Conservation (phyloP, 2,888 invertebrate species). For the Ceriagrion tenellum region DNA sequence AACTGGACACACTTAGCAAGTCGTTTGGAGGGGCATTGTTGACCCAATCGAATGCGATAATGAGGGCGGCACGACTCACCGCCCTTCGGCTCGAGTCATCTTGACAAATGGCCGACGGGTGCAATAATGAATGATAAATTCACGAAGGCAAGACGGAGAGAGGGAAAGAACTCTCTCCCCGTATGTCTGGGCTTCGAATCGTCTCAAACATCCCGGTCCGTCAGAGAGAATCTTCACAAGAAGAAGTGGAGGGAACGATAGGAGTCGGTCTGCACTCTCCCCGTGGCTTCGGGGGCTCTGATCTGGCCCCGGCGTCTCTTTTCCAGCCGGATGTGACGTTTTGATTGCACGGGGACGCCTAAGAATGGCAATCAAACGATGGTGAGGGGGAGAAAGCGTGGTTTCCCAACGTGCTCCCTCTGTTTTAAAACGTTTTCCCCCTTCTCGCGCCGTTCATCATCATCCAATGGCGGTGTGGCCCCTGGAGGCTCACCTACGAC, state of each 20-base stretch:
- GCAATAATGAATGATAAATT: background rate
- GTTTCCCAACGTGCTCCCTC: constrained; percentile 1
- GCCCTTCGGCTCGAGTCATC: background rate
- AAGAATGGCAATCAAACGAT: background rate
- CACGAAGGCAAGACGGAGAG: background rate
- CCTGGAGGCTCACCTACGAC: too few species aligned
- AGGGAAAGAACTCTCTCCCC: background rate
- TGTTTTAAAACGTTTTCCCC: background rate
- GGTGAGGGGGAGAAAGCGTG: background rate
- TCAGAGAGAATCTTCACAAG: background rate
- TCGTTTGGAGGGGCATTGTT: background rate
- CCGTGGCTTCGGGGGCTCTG: too few species aligned
- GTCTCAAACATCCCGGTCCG: background rate
- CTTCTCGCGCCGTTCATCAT: background rate
- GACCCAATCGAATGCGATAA: background rate
- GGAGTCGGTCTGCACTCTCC: too few species aligned
- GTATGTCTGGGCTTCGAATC: background rate
- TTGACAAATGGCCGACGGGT: background rate
- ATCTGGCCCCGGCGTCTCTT: background rate
- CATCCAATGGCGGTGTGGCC: background rate
- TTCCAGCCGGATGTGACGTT: constrained; percentile 4
- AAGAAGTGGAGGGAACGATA: background rate
- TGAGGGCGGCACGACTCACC: background rate
- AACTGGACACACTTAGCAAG: background rate
- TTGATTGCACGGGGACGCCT: background rate